Evolutionary conservation across 1,140 invertebrate genomes (phyloP).

Genomic region (Tachypleus tridentatus): DNA sequence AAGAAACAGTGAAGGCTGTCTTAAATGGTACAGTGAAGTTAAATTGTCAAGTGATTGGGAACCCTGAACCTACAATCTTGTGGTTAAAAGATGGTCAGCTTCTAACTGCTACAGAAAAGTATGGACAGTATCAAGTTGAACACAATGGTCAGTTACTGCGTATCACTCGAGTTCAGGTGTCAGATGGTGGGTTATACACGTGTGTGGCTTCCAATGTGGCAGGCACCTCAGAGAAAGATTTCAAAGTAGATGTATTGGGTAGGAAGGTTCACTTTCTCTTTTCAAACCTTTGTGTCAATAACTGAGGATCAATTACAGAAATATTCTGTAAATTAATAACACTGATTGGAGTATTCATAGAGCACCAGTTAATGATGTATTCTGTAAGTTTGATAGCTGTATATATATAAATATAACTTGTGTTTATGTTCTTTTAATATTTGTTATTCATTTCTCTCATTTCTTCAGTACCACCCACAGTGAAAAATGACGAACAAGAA

Average conservation of each 20-base stretch:
- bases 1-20: no score
- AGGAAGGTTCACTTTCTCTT: neutral
- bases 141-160: conserved; percentile 19
- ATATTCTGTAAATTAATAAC: no score
- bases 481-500: conserved; percentile 25
- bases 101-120: neutral
- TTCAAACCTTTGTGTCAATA: no score
- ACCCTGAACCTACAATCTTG: conserved; percentile 36
- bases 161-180: conserved; percentile 10
- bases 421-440: neutral
- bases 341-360: no score
- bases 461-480: conserved; percentile 26
- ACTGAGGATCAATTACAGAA: no score
- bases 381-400: neutral
- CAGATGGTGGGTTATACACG: conserved; percentile 23
- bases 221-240: conserved; percentile 22
- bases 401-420: neutral
- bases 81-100: conserved; percentile 33
- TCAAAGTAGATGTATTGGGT: conserved; percentile 21
- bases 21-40: conserved; percentile 1
- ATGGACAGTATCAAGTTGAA: conserved; percentile 8
- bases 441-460: neutral
- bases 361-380: no score
- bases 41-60: conserved; percentile 21
- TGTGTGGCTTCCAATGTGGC: conserved; percentile 23